Evolutionary conservation across 2,113 vertebrate species (phyloP), one percentile per base, ranked within the genome.

Genomic region (Lasiurus cinereus): DNA sequence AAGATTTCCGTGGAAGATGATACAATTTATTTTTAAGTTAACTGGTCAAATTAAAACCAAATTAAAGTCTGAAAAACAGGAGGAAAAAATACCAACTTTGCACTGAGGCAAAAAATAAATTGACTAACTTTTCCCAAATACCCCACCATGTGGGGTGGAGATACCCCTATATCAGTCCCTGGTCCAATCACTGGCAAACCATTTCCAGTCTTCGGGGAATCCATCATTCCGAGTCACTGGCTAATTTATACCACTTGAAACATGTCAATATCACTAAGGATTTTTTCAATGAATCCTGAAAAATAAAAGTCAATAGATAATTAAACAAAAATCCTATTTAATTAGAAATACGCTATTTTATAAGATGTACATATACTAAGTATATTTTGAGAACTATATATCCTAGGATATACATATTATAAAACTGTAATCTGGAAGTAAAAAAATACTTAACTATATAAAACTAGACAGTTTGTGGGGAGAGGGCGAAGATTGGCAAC

Each of bases 101-200:
- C 99, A 99, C 99, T 98, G 97, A 99, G 98, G 98, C 96, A 98
- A 98, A 98, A 98, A 98, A 98, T 98, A 98, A 99, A 98, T 99
- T 98, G 99, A 99, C 99, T 99, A 99, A 99, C 99, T 99, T 99
- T 99, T 99, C 99, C 99, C 99, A 99, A 99, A 99, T 98, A 99
- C 99, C 99, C 99, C 98, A 98, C 99, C 99, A 99, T 98, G 89
- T 98, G 98, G 98, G 99, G 98, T 99, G 99, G 98, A 98, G 99
- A 98, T 98, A 98, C 98, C 99, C 98, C 99, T 99, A 99, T 98
- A 99, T 98, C 99, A 99, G 98, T 98, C 98, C 98, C 99, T 99
- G 99, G 99, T 98, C 98, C 98, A 98, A 98, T 98, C 99, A 99
- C 98, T 98, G 98, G 98, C 98, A 99, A 99, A 98, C 98, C 98